Conservation (phyloP, 2,113 vertebrate genomes). For the Pontoporia blainvillei region DNA sequence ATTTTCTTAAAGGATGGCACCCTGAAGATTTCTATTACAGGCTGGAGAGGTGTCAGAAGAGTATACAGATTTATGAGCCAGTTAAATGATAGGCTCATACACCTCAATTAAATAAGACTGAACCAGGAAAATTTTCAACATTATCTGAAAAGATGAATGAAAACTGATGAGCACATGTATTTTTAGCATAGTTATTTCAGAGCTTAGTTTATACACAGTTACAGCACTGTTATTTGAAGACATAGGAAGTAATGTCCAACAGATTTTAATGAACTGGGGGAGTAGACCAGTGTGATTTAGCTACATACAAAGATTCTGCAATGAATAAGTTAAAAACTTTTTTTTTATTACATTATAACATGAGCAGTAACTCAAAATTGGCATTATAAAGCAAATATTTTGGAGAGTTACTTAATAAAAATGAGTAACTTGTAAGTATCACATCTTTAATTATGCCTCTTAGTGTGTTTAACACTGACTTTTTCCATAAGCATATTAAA, state of each 20-base stretch:
- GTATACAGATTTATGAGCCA: not conserved
- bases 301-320: not conserved
- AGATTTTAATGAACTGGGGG: not conserved
- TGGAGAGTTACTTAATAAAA: not conserved
- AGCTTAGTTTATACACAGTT: not conserved
- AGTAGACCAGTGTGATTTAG: not conserved
- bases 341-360: not conserved
- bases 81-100: not conserved
- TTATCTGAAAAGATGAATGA: not conserved
- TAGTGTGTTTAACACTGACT: not conserved
- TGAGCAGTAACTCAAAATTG: not conserved
- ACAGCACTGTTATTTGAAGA: not conserved
- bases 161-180: not conserved
- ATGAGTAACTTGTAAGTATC: not conserved
- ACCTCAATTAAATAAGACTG: not conserved
- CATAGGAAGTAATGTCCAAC: not conserved
- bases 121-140: not conserved
- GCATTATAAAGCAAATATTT: not conserved
- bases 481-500: conserved; percentile 29
- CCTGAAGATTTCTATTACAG: not conserved
- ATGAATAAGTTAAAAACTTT: not conserved
- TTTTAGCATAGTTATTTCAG: not conserved
- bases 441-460: not conserved
- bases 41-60: not conserved
- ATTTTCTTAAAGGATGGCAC: not conserved